Percentiles rank a stretch among this genome's conserved stretches.
These are phyloP conservation scores for Iphiclides podalirius DNA, from an alignment of 2,888 invertebrate species.

Conservation along the genomic window DNA sequence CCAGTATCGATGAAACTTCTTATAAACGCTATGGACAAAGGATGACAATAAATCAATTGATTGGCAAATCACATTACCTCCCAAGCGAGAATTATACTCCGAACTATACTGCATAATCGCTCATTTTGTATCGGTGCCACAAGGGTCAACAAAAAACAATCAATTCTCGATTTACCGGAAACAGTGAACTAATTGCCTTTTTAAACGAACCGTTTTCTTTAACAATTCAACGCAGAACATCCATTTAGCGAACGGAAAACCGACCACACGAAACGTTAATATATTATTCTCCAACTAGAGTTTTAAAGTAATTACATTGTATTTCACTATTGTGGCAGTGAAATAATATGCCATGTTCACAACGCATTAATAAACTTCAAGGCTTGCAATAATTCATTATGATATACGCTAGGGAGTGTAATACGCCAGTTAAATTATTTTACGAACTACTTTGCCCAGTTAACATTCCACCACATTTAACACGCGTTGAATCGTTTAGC, in stretches of 20 bases:
- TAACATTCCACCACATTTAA: constrained; percentile 18
- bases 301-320: constrained; percentile 22
- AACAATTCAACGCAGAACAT: background rate
- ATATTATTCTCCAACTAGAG: constrained; percentile 16
- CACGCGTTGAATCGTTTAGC: constrained; percentile 6
- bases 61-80: no score
- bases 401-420: constrained; percentile 16
- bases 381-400: constrained; percentile 23
- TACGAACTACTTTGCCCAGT: constrained; percentile 20
- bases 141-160: no score
- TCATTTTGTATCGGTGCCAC: no score
- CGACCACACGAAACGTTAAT: constrained; percentile 6
- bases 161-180: background rate
- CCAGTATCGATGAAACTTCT: no score
- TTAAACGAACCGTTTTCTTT: background rate
- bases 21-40: no score
- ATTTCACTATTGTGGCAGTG: constrained; percentile 19
- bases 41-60: no score
- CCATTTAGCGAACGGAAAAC: background rate
- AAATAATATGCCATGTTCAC: constrained; percentile 26
- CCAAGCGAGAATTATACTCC: no score
- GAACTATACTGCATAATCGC: no score
- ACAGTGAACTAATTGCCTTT: background rate
- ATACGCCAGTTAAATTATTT: constrained; percentile 19
- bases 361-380: constrained; percentile 23